A percentile compares a stretch with the other conserved stretches of the same genome.
Conservation (phyloP, 2,888 invertebrate genomes). For the Diarsia brunnea region DNA sequence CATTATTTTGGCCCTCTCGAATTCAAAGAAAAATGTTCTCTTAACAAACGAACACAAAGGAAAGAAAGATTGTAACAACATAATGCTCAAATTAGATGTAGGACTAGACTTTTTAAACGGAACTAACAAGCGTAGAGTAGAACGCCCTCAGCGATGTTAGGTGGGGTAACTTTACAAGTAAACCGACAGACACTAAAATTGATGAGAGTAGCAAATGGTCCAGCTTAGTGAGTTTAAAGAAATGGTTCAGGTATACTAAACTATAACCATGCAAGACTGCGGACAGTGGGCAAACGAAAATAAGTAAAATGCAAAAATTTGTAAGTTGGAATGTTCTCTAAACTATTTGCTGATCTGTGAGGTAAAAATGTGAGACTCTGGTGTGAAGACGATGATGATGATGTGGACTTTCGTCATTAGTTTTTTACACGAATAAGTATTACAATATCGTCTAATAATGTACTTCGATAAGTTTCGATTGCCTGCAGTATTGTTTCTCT, state of each 20-base stretch:
- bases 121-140: neutral
- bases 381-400: neutral
- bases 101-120: too few relatives aligned
- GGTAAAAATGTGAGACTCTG: neutral
- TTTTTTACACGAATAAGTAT: too few relatives aligned
- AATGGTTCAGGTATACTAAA: neutral
- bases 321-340: neutral
- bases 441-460: too few relatives aligned
- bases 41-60: neutral
- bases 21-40: neutral
- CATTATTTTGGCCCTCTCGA: neutral
- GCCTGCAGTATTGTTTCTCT: neutral
- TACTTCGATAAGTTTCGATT: too few relatives aligned
- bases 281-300: neutral
- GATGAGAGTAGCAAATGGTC: neutral
- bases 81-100: neutral
- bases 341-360: neutral
- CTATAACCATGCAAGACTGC: neutral
- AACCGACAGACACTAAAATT: neutral
- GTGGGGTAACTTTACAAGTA: neutral
- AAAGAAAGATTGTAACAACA: neutral
- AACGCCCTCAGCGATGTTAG: neutral
- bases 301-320: neutral
- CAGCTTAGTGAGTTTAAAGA: too few relatives aligned
- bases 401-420: too few relatives aligned